These are phyloP conservation scores for Enteromius trimaculatus DNA, from an alignment of 2,797 vertebrate species.

Conservation along the genomic window DNA sequence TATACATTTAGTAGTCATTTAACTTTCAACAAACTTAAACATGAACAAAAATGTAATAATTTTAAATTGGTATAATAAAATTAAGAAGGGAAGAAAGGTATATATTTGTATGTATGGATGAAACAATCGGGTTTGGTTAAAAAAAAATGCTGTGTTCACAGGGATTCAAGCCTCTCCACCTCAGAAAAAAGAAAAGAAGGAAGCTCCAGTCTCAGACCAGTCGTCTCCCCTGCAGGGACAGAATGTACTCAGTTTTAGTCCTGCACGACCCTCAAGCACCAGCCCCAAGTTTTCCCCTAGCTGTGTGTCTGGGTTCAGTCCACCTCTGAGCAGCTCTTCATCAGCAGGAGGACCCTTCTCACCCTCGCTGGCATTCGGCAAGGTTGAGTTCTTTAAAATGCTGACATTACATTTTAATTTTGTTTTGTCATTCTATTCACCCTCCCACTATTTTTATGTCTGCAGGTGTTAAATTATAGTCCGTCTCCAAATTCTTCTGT, in stretches of 20 bases:
- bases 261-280: conserved; percentile 82
- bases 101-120: background rate
- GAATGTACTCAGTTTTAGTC: conserved; percentile 93
- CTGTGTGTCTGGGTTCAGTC: conserved; percentile 86
- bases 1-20: background rate
- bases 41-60: background rate
- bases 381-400: conserved; percentile 68
- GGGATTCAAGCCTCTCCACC: conserved; percentile 84
- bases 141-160: conserved; percentile 56
- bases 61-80: too few species aligned
- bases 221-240: conserved; percentile 88
- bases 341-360: conserved; percentile 78
- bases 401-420: background rate
- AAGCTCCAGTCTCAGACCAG: conserved; percentile 76
- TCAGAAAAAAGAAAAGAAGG: conserved; percentile 79
- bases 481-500: conserved; percentile 79
- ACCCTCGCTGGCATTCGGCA: conserved; percentile 76
- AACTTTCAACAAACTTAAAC: background rate
- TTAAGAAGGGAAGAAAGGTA: too few species aligned
- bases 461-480: conserved; percentile 83
- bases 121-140: background rate
- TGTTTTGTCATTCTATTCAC: background rate
- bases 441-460: background rate
- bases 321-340: conserved; percentile 80
- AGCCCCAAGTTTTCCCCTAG: conserved; percentile 88